phyloP scores from a whole-genome alignment of 2,888 invertebrate genomes.

The Steinernema scapterisci region DNA sequence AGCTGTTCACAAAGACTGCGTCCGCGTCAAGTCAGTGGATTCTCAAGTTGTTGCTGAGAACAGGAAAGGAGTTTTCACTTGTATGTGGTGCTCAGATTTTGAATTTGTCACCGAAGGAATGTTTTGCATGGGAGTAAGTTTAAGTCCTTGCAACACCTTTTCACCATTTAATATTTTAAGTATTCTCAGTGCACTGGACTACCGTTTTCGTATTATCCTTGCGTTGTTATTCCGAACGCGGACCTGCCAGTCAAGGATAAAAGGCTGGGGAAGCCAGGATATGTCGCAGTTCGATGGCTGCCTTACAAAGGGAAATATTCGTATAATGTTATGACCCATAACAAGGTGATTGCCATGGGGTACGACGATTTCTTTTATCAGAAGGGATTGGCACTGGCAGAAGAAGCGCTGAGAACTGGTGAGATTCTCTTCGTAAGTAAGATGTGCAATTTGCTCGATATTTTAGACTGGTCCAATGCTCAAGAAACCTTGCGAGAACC shows the following conservation, averaged over 20 bases:
- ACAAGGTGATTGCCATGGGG: not conserved
- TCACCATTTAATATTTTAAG: not conserved
- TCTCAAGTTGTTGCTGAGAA: not conserved
- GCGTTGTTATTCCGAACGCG: not conserved
- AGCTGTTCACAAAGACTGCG: not conserved
- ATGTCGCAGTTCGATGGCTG: not conserved
- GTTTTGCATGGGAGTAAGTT: constrained; percentile 9
- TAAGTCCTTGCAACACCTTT: not conserved
- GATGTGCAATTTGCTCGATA: not conserved
- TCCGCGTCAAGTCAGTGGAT: no score
- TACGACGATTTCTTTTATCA: not conserved
- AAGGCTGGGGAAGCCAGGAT: not conserved
- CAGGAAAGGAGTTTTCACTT: not conserved
- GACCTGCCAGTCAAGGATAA: not conserved
- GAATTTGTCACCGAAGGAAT: not conserved
- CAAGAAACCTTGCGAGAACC: not conserved
- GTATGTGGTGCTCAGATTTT: constrained; percentile 11
- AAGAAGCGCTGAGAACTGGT: not conserved
- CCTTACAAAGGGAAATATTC: not conserved
- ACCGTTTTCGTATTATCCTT: not conserved
- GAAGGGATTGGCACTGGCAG: not conserved
- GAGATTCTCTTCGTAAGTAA: not conserved
- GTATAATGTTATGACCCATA: not conserved
- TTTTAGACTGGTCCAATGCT: not conserved
- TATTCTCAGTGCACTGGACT: constrained; percentile 3